Percentiles rank a stretch among this genome's conserved stretches.
Evolutionary conservation across 2,113 vertebrate genomes (phyloP).

Genomic region (Microcebus ravelobensis): DNA sequence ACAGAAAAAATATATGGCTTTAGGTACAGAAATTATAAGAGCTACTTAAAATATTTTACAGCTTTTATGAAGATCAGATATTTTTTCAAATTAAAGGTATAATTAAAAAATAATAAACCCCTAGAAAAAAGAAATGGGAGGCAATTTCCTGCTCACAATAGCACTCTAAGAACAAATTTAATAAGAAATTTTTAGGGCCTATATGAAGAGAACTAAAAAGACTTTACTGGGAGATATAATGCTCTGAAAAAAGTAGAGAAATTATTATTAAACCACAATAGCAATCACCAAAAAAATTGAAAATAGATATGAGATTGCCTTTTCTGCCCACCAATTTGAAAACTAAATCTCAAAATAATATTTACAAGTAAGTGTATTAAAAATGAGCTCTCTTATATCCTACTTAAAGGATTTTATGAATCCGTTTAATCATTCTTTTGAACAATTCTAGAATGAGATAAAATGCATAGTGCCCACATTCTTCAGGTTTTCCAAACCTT

Average conservation of each 20-base stretch:
- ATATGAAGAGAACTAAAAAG: slow-evolving; percentile 17
- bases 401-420: neutral
- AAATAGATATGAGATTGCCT: neutral
- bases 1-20: neutral
- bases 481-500: neutral
- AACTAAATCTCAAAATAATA: slow-evolving; percentile 9
- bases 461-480: neutral
- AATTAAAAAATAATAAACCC: slow-evolving; percentile 57
- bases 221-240: slow-evolving; percentile 33
- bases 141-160: slow-evolving; percentile 51
- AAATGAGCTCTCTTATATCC: neutral
- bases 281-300: neutral
- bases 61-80: neutral
- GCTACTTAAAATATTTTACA: slow-evolving; percentile 10
- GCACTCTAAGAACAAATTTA: slow-evolving; percentile 57
- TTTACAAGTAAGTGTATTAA: neutral
- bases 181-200: slow-evolving; percentile 47
- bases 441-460: neutral
- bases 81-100: slow-evolving; percentile 54
- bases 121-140: slow-evolving; percentile 42
- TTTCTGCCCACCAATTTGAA: neutral
- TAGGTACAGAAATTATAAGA: neutral
- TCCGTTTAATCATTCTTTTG: neutral
- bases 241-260: neutral
- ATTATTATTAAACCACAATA: neutral